A percentile compares a stretch with the other conserved stretches of the same genome.
Conservation (phyloP, 2,113 vertebrate species). For the Triplophysa rosa region DNA sequence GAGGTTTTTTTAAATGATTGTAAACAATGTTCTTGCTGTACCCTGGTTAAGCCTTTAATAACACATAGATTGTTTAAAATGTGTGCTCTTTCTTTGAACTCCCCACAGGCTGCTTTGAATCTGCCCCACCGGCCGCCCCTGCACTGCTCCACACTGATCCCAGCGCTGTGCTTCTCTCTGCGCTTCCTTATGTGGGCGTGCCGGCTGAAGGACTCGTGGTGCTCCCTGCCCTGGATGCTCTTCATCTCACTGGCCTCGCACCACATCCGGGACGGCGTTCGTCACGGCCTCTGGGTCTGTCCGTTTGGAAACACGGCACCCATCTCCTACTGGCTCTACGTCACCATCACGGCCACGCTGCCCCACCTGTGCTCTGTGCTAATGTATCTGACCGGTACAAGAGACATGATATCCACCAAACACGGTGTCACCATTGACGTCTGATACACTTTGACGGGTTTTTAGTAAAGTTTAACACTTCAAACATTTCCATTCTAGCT, state of each 20-base stretch:
- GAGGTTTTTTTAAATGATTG: too few relatives aligned
- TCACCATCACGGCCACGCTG: slow-evolving; percentile 87
- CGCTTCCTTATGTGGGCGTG: slow-evolving; percentile 86
- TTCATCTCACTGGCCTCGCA: slow-evolving; percentile 93
- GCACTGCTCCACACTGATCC: slow-evolving; percentile 92
- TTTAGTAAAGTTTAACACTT: not conserved
- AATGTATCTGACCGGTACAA: slow-evolving; percentile 93
- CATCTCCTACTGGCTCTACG: slow-evolving; percentile 91
- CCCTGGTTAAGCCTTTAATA: too few relatives aligned
- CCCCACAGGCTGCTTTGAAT: slow-evolving; percentile 81
- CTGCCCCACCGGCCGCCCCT: slow-evolving; percentile 88
- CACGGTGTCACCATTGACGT: slow-evolving; percentile 89
- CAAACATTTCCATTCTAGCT: not conserved
- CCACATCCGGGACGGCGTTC: slow-evolving; percentile 88
- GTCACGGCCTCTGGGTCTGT: slow-evolving; percentile 92
- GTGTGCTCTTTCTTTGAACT: not conserved
- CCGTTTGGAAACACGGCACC: slow-evolving; percentile 91
- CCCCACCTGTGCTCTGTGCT: slow-evolving; percentile 90
- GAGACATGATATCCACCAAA: slow-evolving; percentile 89
- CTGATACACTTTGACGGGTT: slow-evolving; percentile 61
- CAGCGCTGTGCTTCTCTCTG: slow-evolving; percentile 79
- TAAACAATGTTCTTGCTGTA: too few relatives aligned
- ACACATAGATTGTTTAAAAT: too few relatives aligned
- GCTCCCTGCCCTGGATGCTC: slow-evolving; percentile 95
- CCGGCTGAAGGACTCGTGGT: slow-evolving; percentile 91